Evolutionary conservation across 2,113 vertebrate species (phyloP).

Genomic region (Sapayoa aenigma): DNA sequence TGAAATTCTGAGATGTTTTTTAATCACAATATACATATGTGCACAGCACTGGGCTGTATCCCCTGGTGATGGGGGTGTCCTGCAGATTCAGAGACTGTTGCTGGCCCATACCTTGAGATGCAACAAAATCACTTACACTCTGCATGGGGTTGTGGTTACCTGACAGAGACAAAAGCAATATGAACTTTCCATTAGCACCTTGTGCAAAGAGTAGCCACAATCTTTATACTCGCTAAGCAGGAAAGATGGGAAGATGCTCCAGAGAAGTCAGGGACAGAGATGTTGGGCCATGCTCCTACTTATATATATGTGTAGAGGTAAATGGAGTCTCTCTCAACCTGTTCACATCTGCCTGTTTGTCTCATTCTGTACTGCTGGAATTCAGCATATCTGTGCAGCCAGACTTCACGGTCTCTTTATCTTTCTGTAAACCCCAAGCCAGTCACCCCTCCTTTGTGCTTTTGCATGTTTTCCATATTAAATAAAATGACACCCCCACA

Average conservation of each 20-base stretch:
- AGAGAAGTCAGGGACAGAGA: neutral
- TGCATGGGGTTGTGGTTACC: neutral
- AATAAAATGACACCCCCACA: slow-evolving; percentile 61
- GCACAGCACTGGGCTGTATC: neutral
- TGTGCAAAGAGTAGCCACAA: neutral
- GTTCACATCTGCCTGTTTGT: neutral
- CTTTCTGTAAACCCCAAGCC: slow-evolving; percentile 38
- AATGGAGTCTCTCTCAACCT: neutral
- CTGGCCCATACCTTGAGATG: neutral
- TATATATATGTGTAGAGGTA: rapidly evolving
- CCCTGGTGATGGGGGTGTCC: neutral
- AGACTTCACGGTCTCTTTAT: slow-evolving; percentile 59
- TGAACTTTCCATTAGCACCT: neutral
- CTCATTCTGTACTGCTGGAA: neutral
- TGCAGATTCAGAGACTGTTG: neutral
- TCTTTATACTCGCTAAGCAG: neutral
- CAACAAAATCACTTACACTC: neutral
- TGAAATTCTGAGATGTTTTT: neutral
- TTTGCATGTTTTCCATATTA: slow-evolving; percentile 67
- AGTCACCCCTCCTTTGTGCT: slow-evolving; percentile 38
- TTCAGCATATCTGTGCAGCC: slow-evolving; percentile 11
- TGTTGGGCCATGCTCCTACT: neutral
- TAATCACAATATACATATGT: rapidly evolving
- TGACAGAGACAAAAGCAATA: neutral
- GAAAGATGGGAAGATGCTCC: neutral